These are phyloP conservation scores for Bombus cullumanus DNA, from an alignment of 1,140 invertebrate genomes.

Conservation along the genomic window DNA sequence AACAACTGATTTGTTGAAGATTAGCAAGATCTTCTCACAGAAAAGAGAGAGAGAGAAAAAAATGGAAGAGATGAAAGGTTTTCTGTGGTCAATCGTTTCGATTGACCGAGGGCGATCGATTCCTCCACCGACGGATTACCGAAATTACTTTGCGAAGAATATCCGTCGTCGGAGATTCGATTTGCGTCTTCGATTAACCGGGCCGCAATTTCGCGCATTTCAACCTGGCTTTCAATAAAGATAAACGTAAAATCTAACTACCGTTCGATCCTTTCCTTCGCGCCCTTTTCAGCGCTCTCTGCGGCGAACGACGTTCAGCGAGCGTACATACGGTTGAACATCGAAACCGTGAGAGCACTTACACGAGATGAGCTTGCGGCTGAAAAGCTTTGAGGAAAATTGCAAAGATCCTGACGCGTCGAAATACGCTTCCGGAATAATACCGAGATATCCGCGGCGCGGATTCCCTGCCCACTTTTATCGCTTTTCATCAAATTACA, in stretches of 20 bases:
- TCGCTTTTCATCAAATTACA: slow-evolving; percentile 50
- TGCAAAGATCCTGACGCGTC: slow-evolving; percentile 40
- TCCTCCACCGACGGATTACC: not conserved
- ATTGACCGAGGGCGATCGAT: not conserved
- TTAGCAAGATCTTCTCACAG: too few relatives aligned
- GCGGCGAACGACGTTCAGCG: slow-evolving; percentile 47
- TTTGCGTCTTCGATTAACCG: slow-evolving; percentile 50
- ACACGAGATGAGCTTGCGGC: slow-evolving; percentile 64
- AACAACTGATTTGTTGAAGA: too few relatives aligned
- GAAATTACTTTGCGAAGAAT: slow-evolving; percentile 7
- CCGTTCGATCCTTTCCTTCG: slow-evolving; percentile 50
- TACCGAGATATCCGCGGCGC: not conserved
- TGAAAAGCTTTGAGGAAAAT: slow-evolving; percentile 51
- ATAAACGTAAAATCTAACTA: slow-evolving; percentile 80
- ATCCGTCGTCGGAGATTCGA: slow-evolving; percentile 1
- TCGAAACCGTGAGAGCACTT: slow-evolving; percentile 55
- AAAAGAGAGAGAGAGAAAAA: too few relatives aligned
- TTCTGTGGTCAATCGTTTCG: too few relatives aligned
- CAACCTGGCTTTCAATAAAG: slow-evolving; percentile 46
- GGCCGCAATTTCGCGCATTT: not conserved
- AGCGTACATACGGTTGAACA: slow-evolving; percentile 48
- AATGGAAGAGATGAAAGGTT: too few relatives aligned
- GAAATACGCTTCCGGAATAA: slow-evolving; percentile 32
- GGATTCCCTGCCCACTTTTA: slow-evolving; percentile 12
- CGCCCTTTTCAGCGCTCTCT: slow-evolving; percentile 26